These are phyloP conservation scores for Pantherophis vulpinus DNA, from an alignment of 2,797 vertebrate genomes.

Conservation along the genomic window DNA sequence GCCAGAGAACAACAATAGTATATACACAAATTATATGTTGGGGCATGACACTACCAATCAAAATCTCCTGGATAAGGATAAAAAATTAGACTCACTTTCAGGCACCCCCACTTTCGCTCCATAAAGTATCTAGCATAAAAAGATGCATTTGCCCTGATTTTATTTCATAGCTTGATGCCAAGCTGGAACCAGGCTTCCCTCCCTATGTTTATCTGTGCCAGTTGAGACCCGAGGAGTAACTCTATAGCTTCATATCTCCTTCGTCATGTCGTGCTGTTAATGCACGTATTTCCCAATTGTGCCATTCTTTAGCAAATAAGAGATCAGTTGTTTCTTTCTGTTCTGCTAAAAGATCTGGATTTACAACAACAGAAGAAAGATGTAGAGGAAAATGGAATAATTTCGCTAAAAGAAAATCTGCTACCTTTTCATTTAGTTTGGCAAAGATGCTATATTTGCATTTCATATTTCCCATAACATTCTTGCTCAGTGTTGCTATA, in stretches of 20 bases:
- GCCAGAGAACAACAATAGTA: too few species aligned
- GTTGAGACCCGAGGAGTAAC: not conserved
- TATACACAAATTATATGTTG: too few species aligned
- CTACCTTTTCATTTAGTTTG: not conserved
- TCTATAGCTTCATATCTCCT: not conserved
- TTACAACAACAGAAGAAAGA: not conserved
- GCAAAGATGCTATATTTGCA: constrained; percentile 3
- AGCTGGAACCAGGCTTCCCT: not conserved
- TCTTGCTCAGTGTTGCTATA: not conserved
- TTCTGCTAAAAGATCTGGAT: not conserved
- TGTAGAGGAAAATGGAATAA: not conserved
- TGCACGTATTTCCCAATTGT: not conserved
- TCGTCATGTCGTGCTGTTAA: not conserved
- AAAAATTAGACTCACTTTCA: not conserved
- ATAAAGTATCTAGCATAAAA: not conserved
- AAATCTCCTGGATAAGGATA: not conserved
- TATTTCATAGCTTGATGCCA: not conserved
- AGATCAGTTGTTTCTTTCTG: not conserved
- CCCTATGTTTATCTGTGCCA: not conserved
- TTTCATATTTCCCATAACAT: not conserved
- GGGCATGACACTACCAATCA: not conserved
- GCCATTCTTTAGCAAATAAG: not conserved
- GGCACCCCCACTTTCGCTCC: not conserved
- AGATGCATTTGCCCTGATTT: not conserved
- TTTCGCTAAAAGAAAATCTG: not conserved